Evolutionary conservation across 2,888 invertebrate genomes (phyloP).

Genomic region (Onchidella celtica): DNA sequence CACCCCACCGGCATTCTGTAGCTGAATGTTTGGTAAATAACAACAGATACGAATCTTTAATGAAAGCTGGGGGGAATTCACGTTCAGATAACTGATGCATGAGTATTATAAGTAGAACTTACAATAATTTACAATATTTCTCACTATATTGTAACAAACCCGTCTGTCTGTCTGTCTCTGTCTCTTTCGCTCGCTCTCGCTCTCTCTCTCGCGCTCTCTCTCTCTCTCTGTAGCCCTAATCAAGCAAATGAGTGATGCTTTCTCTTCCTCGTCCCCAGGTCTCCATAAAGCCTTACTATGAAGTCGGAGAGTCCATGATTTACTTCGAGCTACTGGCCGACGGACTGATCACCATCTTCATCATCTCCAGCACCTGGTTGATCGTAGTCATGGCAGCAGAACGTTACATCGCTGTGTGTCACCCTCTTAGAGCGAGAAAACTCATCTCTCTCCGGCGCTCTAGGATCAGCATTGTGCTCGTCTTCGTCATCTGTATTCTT

Average conservation of each 20-base stretch:
- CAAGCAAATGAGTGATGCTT: neutral
- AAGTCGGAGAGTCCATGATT: conserved; percentile 57
- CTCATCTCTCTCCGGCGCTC: conserved; percentile 74
- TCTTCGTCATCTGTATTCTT: conserved; percentile 65
- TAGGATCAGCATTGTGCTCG: conserved; percentile 65
- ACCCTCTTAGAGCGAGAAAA: conserved; percentile 76
- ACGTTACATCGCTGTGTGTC: conserved; percentile 78
- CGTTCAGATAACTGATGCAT: no score
- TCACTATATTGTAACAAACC: neutral
- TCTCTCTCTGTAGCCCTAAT: conserved; percentile 25
- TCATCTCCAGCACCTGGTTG: conserved; percentile 76
- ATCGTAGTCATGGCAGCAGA: conserved; percentile 78
- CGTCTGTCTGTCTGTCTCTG: conserved; percentile 30
- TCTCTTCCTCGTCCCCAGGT: conserved; percentile 51
- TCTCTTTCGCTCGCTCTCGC: no score
- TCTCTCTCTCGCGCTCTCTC: no score
- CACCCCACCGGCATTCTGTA: no score
- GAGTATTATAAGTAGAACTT: no score
- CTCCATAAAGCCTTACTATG: conserved; percentile 58
- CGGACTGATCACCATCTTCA: conserved; percentile 76
- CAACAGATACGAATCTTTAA: no score
- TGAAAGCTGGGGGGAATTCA: no score
- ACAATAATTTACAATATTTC: no score
- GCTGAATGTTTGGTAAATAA: no score
- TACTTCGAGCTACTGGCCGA: conserved; percentile 69